Base-by-base conservation (phyloP, 2,888 invertebrate species). In the Epistrophe grossulariae region DNA sequence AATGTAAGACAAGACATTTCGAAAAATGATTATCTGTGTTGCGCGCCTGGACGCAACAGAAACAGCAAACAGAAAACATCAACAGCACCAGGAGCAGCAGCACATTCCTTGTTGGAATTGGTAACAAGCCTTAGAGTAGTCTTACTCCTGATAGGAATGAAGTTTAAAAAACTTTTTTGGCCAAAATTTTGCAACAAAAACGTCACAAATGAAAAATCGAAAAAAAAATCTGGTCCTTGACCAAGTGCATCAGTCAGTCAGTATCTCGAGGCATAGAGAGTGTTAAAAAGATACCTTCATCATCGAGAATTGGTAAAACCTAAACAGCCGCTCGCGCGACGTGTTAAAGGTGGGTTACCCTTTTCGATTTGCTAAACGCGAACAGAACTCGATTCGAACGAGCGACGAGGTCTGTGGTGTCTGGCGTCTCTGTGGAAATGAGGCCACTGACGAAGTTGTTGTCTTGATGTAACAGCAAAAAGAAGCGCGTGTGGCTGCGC, bases 1-100 rank as follows among this genome's bases (percentile, higher is more conserved):
- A 87, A 83, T 87, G 87, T 87, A 87, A 87, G 87, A 87, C 87
- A 87, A 87, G 83, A 79, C 87, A 79, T 87, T 87, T 87, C 83
- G 77, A 82, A 87, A 87, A 83, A 82, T 87, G 87, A 87, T 87
- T 87, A 87, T 87, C 87, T n/a, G n/a, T 83, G 76, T 59, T 73
- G 45, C 10, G 64, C 57, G 62, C 19, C 35, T 38, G 62, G 35
- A 50, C 60, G 60, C 17, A 24, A 13, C 5, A 6, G 28, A 28
- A 24, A 8, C 52, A 52, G 24, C 9, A 9, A 38, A 4, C 52
- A 52, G 24, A 4, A 9, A 38, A 4, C 40, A 40, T 4, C 13
- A 17, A 10, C 17, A 9, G 11, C 50, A 50, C 57, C 77, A 59
- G 68, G 62, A 48, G 62, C 68, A 48, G 62, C 68, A 73, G 72